These are phyloP conservation scores for Antedon mediterranea DNA, from an alignment of 53 echinoderm and acorn worm species.

Conservation along the genomic window DNA sequence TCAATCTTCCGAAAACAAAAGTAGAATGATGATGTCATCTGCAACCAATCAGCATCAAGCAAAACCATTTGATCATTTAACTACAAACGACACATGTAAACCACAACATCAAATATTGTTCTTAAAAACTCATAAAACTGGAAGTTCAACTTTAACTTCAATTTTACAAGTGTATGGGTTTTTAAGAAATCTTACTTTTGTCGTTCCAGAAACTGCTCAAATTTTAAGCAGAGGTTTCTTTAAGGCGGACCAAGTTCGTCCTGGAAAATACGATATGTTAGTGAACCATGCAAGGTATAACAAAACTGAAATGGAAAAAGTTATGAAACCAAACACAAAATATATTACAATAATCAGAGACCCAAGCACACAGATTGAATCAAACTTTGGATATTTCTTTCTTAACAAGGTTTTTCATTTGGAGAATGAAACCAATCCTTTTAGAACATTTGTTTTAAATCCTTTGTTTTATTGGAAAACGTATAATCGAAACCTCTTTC, in stretches of 20 bases:
- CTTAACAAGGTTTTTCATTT: constrained; percentile 5
- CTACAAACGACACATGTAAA: no score
- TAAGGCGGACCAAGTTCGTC: neutral
- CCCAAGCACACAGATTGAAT: constrained; percentile 35
- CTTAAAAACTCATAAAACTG: neutral
- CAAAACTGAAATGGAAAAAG: constrained; percentile 14
- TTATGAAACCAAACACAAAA: constrained; percentile 14
- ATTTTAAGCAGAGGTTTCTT: neutral
- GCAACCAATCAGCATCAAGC: no score
- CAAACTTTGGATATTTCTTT: constrained; percentile 28
- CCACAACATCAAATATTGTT: neutral
- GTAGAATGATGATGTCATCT: no score
- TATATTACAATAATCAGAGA: constrained; percentile 37
- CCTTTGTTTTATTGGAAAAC: neutral
- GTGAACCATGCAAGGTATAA: constrained; percentile 24
- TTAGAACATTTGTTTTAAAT: neutral
- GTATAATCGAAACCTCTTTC: neutral
- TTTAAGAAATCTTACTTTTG: neutral
- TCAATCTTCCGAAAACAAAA: no score
- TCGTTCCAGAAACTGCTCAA: neutral
- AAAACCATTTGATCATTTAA: no score
- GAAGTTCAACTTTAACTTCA: neutral
- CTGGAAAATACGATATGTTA: constrained; percentile 16
- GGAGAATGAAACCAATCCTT: neutral
- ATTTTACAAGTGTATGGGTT: neutral